phyloP scores from a whole-genome alignment of 2,888 invertebrate species.

The Tolmerus cingulatus region DNA sequence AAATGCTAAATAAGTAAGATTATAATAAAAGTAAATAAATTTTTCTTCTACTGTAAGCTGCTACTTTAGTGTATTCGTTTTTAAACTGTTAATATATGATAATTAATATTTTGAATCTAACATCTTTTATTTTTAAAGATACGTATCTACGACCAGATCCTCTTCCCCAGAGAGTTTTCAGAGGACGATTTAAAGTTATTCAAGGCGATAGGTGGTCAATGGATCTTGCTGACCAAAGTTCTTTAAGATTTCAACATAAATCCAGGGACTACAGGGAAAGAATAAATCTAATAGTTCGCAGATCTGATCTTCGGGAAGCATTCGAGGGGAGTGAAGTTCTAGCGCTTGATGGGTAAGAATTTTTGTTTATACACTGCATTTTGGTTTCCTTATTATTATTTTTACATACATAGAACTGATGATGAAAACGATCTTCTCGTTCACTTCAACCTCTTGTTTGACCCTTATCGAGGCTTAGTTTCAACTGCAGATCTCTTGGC shows the following conservation, averaged over 20 bases:
- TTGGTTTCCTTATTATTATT: not conserved
- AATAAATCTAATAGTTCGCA: constrained; percentile 76
- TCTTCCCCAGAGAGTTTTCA: constrained; percentile 80
- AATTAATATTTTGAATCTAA: not conserved
- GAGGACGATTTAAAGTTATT: constrained; percentile 79
- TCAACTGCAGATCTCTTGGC: constrained; percentile 72
- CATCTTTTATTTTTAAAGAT: constrained; percentile 52
- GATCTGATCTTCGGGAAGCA: constrained; percentile 77
- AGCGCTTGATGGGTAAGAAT: constrained; percentile 79
- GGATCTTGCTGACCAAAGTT: constrained; percentile 73
- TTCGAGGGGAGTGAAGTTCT: constrained; percentile 82
- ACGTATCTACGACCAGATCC: constrained; percentile 67
- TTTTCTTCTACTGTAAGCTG: not conserved
- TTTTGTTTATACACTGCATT: not conserved
- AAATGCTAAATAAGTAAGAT: not conserved
- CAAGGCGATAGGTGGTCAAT: constrained; percentile 75
- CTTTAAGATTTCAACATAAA: constrained; percentile 75
- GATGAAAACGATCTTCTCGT: constrained; percentile 76
- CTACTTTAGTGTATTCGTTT: not conserved
- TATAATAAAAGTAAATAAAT: not conserved
- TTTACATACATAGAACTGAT: constrained; percentile 66
- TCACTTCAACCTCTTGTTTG: constrained; percentile 86
- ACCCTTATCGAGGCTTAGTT: constrained; percentile 76
- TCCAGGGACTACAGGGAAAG: constrained; percentile 79
- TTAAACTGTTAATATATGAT: not conserved